Conservation (phyloP, 2,113 vertebrate genomes). For the Mormyrus iriodes region DNA sequence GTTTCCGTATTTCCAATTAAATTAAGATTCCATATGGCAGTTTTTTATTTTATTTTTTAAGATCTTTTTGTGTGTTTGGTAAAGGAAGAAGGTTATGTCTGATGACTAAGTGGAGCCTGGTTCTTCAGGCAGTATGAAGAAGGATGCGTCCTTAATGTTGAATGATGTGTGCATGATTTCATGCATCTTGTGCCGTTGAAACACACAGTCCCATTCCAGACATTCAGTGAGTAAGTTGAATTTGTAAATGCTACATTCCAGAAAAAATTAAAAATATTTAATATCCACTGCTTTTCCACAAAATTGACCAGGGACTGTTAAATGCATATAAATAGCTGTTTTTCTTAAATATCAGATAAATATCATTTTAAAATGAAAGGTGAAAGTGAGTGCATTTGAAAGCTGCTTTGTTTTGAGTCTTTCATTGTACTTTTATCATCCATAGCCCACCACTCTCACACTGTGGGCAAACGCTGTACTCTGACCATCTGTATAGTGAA, state of each 20-base stretch:
- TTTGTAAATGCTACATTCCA: neutral
- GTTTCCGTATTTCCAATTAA: neutral
- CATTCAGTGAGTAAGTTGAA: neutral
- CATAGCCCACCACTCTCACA: neutral
- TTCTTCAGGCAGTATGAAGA: neutral
- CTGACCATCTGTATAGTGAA: neutral
- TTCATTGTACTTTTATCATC: neutral
- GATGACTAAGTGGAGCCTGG: neutral
- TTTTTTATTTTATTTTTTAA: neutral
- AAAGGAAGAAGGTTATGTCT: neutral
- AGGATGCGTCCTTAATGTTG: neutral
- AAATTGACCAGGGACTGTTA: neutral
- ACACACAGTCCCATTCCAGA: neutral
- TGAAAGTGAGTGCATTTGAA: neutral
- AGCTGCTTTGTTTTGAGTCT: constrained; percentile 38
- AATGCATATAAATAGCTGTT: neutral
- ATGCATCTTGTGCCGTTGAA: neutral
- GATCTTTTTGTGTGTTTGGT: neutral
- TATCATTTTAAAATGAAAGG: neutral
- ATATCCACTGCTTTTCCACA: neutral
- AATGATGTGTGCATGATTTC: neutral
- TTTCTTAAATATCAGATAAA: neutral
- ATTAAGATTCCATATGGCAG: neutral
- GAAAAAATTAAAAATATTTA: neutral
- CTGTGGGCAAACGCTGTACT: neutral